These are phyloP conservation scores for Silurus lanzhouensis DNA, from an alignment of 2,797 vertebrate genomes.

Conservation along the genomic window DNA sequence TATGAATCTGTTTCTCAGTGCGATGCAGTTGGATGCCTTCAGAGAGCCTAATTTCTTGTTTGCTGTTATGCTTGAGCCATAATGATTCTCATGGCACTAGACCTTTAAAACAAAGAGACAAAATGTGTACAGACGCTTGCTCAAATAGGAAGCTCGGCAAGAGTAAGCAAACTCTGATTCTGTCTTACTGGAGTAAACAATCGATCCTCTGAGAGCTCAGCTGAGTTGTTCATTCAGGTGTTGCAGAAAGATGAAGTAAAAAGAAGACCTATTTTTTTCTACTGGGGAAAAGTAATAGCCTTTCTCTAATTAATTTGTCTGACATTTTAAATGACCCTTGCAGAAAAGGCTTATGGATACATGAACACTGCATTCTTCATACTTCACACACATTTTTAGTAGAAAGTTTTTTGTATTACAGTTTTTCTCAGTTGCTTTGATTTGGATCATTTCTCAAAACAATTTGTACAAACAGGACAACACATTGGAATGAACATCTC, in stretches of 20 bases:
- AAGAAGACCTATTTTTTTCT: neutral
- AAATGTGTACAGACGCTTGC: conserved; percentile 49
- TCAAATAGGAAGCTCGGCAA: conserved; percentile 46
- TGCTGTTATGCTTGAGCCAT: conserved; percentile 52
- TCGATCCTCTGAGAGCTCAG: conserved; percentile 42
- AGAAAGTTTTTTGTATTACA: no score
- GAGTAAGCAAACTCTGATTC: conserved; percentile 47
- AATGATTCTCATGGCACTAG: conserved; percentile 54
- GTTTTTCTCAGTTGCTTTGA: no score
- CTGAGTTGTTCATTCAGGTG: conserved; percentile 26
- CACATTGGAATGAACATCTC: no score
- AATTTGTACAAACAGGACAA: no score
- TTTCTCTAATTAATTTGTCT: conserved; percentile 4
- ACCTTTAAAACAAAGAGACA: conserved; percentile 59
- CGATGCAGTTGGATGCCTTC: conserved; percentile 47
- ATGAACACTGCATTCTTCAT: neutral
- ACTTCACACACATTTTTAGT: neutral
- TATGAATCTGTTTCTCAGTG: conserved; percentile 36
- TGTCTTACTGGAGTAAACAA: conserved; percentile 56
- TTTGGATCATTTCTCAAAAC: no score
- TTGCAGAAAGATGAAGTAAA: neutral
- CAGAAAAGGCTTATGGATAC: neutral
- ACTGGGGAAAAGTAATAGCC: neutral
- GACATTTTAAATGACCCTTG: neutral
- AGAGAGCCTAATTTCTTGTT: conserved; percentile 50